Evolutionary conservation across 2,113 vertebrate genomes (phyloP), one percentile per base, ranked within the genome.

Genomic region (Nannobrachium achirus): DNA sequence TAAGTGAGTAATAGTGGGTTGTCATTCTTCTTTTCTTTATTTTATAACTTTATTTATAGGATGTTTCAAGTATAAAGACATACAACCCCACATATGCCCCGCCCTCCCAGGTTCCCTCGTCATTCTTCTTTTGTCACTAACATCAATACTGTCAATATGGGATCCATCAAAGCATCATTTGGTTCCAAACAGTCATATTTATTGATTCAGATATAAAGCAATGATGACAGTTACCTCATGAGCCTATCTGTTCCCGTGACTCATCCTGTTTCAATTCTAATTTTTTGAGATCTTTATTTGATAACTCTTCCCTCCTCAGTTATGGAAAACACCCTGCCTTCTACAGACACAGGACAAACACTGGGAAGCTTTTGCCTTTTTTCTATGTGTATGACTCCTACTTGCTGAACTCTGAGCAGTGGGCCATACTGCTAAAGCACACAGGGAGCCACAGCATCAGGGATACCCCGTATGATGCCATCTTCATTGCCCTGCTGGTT

Each of bases 351-450:
- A 95, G 90, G 71, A 95, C 95, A 1, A 93, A 84, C 79, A 93
- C 78, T 0, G 96, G 97, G 42, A 95, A 83, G 84, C 67, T 89
- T 4, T 93, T 98, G 66, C 98, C 98, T 0, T 81, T 99, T 88
- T 98, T 98, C 86, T 99, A 99, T 65, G 74, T 99, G 63, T 99
- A 99, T 68, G 98, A 99, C 91, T 99, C 97, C 2, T 99, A 99
- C 0, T 89, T 99, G 75, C 93, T 95, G 56, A 94, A 93, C 66
- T 93, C 96, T 10, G 94, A 95, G 63, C 93, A 93, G 61, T 99
- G 98, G 98, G 92, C 94, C 65, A 95, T 93, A 56, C 88, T 99
- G 10, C 89, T 99, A 18, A 95, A 95, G 48, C 74, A 90, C 63
- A 92, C 94, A 1, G 95, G 95, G 71, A 92, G 89, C 53, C 79